Percentiles rank a stretch among this genome's conserved stretches.
Conservation (phyloP, 2,797 vertebrate genomes). For the Protosalanx chinensis region DNA sequence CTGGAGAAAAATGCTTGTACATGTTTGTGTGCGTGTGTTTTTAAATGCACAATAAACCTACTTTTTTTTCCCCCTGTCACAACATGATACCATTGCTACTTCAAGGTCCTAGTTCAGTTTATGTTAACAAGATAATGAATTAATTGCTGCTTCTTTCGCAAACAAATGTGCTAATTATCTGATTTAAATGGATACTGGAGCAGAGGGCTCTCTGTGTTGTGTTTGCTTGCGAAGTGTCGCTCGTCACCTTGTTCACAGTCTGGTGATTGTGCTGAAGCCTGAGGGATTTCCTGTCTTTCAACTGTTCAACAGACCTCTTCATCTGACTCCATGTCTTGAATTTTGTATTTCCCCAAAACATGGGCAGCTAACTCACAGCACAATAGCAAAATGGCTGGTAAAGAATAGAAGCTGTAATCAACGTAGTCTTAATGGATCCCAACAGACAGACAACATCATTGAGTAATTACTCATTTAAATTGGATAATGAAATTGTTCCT, state of each 20-base stretch:
- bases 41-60: background rate
- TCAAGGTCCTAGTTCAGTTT: background rate
- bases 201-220: background rate
- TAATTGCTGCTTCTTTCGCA: background rate
- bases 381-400: no score
- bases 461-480: no score
- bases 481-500: no score
- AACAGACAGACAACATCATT: no score
- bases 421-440: no score
- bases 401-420: no score
- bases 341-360: no score
- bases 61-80: background rate
- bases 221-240: background rate
- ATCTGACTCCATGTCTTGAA: no score
- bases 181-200: background rate
- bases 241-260: background rate
- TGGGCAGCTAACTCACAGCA: no score
- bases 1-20: slow-evolving; percentile 33
- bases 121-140: background rate
- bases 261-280: background rate
- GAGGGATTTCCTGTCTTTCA: no score
- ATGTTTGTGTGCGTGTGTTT: background rate
- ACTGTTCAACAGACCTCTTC: no score
- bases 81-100: background rate
- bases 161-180: background rate